Evolutionary conservation across 2,888 invertebrate species (phyloP), one percentile per base, ranked within the genome.

Genomic region (Coenonympha arcania): DNA sequence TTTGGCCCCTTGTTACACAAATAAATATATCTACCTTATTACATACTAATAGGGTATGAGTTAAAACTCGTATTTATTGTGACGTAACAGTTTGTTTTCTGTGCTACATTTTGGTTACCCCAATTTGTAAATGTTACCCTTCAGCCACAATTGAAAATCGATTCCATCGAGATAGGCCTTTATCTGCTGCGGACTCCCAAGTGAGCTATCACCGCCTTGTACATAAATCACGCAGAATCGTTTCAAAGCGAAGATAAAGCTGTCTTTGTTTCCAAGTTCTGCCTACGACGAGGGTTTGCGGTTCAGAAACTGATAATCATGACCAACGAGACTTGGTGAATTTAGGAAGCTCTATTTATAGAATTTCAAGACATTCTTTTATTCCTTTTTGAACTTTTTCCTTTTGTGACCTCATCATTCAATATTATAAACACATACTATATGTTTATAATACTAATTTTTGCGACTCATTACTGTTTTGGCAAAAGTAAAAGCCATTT

Each of bases 141-240:
- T 19, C 11, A 24, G 36, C 40, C 20, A 11, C 22, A 33, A 45
- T 45, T 45, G 36, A 41, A 41, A 37, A 26, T 36, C 34, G 26
- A 33, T 41, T 24, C 16, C 22, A 42, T 37, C 50, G 8, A 41
- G 43, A 47, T 41, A 39, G 50, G 42, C 37, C 46, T 50, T 50
- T 46, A 45, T 39, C 31, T 50, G 19, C 22, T 16, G 6, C 34
- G 49, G 48, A 48, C 31, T 56, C 59, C 56, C 57, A 11, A 50
- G 57, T 26, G 59, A 42, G 54, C 56, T 53, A 55, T 58, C 55
- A 42, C 47, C 50, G 50, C 45, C 52, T 50, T 47, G 57, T 50
- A 37, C 56, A 54, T 56, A 53, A 59, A 54, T 59, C 55, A 57
- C 53, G 47, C 47, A 36, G 52, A 56, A 58, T 57, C 44, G 55